These are phyloP conservation scores for Hyalella azteca DNA, from an alignment of 2,888 invertebrate species.

Conservation along the genomic window DNA sequence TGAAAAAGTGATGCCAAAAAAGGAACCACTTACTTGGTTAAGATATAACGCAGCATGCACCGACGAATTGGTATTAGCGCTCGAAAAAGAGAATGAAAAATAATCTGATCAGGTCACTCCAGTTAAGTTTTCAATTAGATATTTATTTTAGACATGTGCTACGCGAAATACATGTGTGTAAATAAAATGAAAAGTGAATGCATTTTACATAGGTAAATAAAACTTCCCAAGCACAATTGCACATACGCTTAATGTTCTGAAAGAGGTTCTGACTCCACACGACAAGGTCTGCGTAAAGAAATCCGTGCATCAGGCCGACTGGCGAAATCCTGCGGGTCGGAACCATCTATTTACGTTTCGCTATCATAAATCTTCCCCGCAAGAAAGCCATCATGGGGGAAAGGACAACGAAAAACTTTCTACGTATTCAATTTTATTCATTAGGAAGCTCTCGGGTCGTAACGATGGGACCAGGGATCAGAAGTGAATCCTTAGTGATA, in stretches of 20 bases:
- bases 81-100: no score
- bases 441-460: conserved; percentile 35
- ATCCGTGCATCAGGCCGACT: conserved; percentile 13
- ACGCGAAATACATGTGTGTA: no score
- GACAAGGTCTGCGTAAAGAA: conserved; percentile 10
- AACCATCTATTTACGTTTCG: conserved; percentile 39
- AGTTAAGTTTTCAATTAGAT: background rate
- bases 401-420: conserved; percentile 38
- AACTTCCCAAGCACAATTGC: no score
- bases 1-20: no score
- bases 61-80: no score
- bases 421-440: conserved; percentile 40
- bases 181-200: no score
- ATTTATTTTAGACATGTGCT: background rate
- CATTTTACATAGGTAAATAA: no score
- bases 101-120: no score
- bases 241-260: no score
- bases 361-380: conserved; percentile 28
- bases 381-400: conserved; percentile 40
- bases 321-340: conserved; percentile 29
- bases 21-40: no score
- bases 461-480: conserved; percentile 19
- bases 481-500: background rate
- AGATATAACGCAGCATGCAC: no score
- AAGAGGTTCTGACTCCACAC: background rate